Evolutionary conservation across 2,888 invertebrate genomes (phyloP).

Genomic region (Enchytraeus crypticus): DNA sequence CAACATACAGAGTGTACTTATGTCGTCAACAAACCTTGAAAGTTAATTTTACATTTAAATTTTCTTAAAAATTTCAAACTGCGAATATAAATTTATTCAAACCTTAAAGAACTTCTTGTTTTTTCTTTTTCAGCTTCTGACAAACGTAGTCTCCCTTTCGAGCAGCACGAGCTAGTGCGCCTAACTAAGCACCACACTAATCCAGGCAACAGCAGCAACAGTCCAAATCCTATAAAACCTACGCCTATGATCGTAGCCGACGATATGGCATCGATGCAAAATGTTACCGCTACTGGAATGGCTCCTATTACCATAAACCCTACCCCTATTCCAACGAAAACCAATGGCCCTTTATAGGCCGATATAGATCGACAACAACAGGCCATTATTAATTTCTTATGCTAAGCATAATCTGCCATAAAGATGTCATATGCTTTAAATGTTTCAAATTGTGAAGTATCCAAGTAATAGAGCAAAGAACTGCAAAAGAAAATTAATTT

Average conservation of each 20-base stretch:
- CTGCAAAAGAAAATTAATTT: too few species aligned
- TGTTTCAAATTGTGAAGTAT: neutral
- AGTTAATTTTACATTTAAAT: too few species aligned
- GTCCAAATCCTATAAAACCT: constrained; percentile 28
- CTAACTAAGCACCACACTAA: constrained; percentile 18
- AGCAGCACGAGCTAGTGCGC: neutral
- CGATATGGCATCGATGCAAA: constrained; percentile 20
- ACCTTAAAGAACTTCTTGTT: too few species aligned
- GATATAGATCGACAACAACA: neutral
- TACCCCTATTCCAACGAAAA: constrained; percentile 23
- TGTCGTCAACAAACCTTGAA: too few species aligned
- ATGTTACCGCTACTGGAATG: constrained; percentile 26
- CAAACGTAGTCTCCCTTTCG: too few species aligned
- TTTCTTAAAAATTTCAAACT: too few species aligned
- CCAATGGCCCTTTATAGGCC: constrained; percentile 21
- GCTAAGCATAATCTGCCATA: neutral
- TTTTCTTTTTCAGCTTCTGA: too few species aligned
- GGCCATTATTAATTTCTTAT: too few species aligned
- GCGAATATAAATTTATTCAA: too few species aligned
- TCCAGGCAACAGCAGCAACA: constrained; percentile 25
- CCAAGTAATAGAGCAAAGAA: neutral
- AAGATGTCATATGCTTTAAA: neutral
- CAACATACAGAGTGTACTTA: too few species aligned
- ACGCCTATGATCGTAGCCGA: constrained; percentile 28
- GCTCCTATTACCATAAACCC: constrained; percentile 26